Evolutionary conservation across 2,113 vertebrate genomes (phyloP), one percentile per base, ranked within the genome.

Genomic region (Lipophrys pholis): DNA sequence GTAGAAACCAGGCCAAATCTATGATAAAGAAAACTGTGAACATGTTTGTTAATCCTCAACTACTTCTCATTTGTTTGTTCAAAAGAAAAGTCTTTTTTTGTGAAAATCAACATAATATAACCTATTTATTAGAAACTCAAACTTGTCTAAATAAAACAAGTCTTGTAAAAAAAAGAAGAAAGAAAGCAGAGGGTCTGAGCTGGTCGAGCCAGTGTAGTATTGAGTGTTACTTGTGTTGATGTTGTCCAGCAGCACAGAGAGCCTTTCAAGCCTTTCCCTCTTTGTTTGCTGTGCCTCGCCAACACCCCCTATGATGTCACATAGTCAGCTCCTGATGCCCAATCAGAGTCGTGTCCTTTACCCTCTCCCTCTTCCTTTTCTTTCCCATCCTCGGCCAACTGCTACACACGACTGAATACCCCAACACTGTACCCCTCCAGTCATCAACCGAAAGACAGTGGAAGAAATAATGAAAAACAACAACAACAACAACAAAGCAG

Each of bases 231-330:
- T 69, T 73, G 82, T 73, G 74, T 39, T 80, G 48, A 68, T 84
- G 85, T 61, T 85, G 80, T 91, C 81, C 67, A 76, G 77, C 66
- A 90, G 86, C 77, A 91, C 89, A 92, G 84, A 90, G 78, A 81
- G 82, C 71, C 86, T 86, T 89, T 88, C 84, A 90, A 90, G 87
- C 87, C 81, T 82, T 63, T 80, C 79, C 81, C 67, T 82, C 89
- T 92, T 93, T 94, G 92, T 93, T 92, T 91, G 90, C 91, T 87
- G 84, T 89, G 91, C 78, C 88, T 80, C 79, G 88, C 83, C 77
- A 89, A 83, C 78, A 87, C 71, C 79, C 80, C 81, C 58, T 51
- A 69, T 90, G 87, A 90, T 89, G 91, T 92, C 89, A 93, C 88
- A 83, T 59, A 87, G 89, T 78, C 81, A 85, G 89, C 78, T 87